These are phyloP conservation scores for Fopius arisanus DNA, from an alignment of 1,140 invertebrate species.

Conservation along the genomic window DNA sequence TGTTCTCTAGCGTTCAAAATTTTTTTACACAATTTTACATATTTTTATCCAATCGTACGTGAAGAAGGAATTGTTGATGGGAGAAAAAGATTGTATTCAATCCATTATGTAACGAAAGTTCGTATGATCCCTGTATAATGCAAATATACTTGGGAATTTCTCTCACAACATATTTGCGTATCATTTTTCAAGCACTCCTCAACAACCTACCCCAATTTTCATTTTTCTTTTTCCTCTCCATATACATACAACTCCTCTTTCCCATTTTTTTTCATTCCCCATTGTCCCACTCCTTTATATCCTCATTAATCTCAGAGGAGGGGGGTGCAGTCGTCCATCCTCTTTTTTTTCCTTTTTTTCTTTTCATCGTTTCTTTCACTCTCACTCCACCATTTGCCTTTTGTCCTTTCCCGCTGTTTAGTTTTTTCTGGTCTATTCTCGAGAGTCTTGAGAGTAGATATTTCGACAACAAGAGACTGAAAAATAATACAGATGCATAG, in stretches of 20 bases:
- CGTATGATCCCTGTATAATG: background rate
- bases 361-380: constrained; percentile 1
- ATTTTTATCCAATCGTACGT: no score
- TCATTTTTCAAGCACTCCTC: background rate
- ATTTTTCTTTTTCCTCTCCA: background rate
- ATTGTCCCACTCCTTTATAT: constrained; percentile 20
- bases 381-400: no score
- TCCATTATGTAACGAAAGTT: no score
- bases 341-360: background rate
- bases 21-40: background rate
- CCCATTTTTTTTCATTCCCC: constrained; percentile 2
- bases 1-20: no score
- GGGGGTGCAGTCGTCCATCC: constrained; percentile 2
- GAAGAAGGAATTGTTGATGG: no score
- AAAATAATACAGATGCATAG: background rate
- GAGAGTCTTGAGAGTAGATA: background rate
- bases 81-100: no score
- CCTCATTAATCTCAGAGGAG: constrained; percentile 27
- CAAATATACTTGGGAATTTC: background rate
- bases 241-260: background rate
- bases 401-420: background rate
- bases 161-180: background rate
- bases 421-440: constrained; percentile 9
- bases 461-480: background rate
- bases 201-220: background rate